phyloP scores from a whole-genome alignment of 2,113 vertebrate species.

The Callorhinus ursinus region DNA sequence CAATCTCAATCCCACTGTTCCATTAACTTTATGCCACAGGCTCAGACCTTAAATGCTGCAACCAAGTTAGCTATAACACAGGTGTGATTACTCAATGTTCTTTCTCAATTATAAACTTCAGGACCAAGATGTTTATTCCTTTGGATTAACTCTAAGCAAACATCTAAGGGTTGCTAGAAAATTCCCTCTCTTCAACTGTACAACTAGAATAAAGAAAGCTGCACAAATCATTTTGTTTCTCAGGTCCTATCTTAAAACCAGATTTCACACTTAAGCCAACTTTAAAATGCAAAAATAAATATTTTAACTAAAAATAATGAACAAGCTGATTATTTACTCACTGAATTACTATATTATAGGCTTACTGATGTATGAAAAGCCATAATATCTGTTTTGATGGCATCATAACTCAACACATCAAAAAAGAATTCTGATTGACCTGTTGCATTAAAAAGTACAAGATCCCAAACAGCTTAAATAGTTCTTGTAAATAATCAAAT shows the following conservation, averaged over 20 bases:
- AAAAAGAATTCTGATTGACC: slow-evolving; percentile 18
- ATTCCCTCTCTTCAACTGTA: neutral
- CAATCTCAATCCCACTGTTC: slow-evolving; percentile 12
- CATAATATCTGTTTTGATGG: neutral
- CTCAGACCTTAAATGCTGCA: slow-evolving; percentile 19
- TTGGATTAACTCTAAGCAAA: slow-evolving; percentile 60
- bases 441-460: slow-evolving; percentile 24
- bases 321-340: neutral
- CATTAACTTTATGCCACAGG: slow-evolving; percentile 22
- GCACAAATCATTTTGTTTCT: slow-evolving; percentile 9
- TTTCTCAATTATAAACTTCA: slow-evolving; percentile 68
- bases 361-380: neutral
- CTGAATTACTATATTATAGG: neutral
- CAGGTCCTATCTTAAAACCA: slow-evolving; percentile 9
- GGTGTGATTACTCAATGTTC: slow-evolving; percentile 56
- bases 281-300: slow-evolving; percentile 25
- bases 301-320: slow-evolving; percentile 47
- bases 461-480: neutral
- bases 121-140: slow-evolving; percentile 32
- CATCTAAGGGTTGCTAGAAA: slow-evolving; percentile 53
- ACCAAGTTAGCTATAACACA: slow-evolving; percentile 12
- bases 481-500: slow-evolving; percentile 30
- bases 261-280: slow-evolving; percentile 26
- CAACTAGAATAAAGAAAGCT: slow-evolving; percentile 33
- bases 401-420: neutral